These are phyloP conservation scores for Parambassis ranga DNA, from an alignment of 2,797 vertebrate species.

Conservation along the genomic window DNA sequence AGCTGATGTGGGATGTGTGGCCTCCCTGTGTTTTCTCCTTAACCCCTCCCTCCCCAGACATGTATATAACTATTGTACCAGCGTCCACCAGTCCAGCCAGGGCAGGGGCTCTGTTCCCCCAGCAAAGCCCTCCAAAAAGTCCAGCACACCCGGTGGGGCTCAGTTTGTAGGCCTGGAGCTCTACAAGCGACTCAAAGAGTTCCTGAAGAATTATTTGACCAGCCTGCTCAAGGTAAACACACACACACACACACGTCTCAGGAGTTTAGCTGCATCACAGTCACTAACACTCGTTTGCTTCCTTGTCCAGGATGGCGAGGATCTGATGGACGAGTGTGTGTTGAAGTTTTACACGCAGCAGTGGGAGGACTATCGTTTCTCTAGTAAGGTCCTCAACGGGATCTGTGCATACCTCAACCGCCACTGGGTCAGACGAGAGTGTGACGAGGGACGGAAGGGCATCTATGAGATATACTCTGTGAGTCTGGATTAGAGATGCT, in stretches of 20 bases:
- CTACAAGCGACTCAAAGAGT: slow-evolving; percentile 98
- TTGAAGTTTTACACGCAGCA: slow-evolving; percentile 98
- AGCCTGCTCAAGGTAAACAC: slow-evolving; percentile 94
- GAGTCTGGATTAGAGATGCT: no score
- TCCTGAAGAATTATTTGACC: slow-evolving; percentile 97
- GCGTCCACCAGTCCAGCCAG: slow-evolving; percentile 97
- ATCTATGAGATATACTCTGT: slow-evolving; percentile 87
- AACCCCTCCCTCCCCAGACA: slow-evolving; percentile 86
- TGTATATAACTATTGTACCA: slow-evolving; percentile 99
- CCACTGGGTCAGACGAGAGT: slow-evolving; percentile 97
- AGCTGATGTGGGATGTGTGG: no score
- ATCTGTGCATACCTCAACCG: slow-evolving; percentile 99
- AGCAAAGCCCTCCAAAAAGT: slow-evolving; percentile 94
- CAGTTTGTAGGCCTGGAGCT: slow-evolving; percentile 98
- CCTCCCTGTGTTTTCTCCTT: slow-evolving; percentile 65
- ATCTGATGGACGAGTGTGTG: slow-evolving; percentile 97
- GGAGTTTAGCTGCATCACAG: no score
- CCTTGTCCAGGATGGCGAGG: slow-evolving; percentile 89
- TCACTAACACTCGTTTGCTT: not conserved
- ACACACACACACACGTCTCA: no score
- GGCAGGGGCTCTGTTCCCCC: slow-evolving; percentile 88
- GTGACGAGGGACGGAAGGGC: slow-evolving; percentile 96
- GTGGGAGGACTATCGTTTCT: slow-evolving; percentile 99
- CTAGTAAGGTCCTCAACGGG: slow-evolving; percentile 97
- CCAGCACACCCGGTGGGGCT: slow-evolving; percentile 92